Evolutionary conservation across 1,140 invertebrate species (phyloP), one percentile per base, ranked within the genome.

Genomic region (Macrotrachela quadricornifera): DNA sequence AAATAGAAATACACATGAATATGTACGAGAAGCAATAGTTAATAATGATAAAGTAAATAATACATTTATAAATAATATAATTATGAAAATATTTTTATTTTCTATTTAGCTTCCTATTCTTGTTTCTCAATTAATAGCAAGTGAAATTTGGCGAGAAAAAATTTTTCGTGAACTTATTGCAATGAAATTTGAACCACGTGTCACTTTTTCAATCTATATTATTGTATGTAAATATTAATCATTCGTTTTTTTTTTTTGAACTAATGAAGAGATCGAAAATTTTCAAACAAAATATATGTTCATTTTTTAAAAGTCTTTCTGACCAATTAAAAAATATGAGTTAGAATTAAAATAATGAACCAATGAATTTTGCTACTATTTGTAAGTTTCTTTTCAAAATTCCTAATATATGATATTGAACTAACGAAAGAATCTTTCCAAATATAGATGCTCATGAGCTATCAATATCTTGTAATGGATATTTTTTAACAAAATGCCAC

Each of bases 11-110:
- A 63, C 65, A 55, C 64, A 69, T 58, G 69, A 71, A 55, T 71
- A 65, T 63, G 62, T 71, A 10, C 70, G 70, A 58, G 67, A 69
- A 53, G 68, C 63, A 49, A 54, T 71, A 11, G 64, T 69, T 17
- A 64, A 64, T 8, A 62, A 60, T 61, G 66, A 61, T 50, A 71
- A 71, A 61, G 66, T 68, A 51, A 46, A 37, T 41, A 36, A 2
- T 3, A 10, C 4, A 21, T 1, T 4, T 46, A 4, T 36, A 13
- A 1, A 13, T 9, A 10, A 10, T 46, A 10, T 8, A 36, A n/a
- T 46, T 41, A 38, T 14, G 16, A 21, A 13, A n/a, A 17, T 6
- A 10, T n/a, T 44, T 18, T 45, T 11, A 14, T 30, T 41, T 17
- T 18, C n/a, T 43, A 56, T 60, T 50, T 41, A 68, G 65, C 58